Evolutionary conservation across 2,888 invertebrate genomes (phyloP), one percentile per base, ranked within the genome.

Genomic region (Dryobotodes eremita): DNA sequence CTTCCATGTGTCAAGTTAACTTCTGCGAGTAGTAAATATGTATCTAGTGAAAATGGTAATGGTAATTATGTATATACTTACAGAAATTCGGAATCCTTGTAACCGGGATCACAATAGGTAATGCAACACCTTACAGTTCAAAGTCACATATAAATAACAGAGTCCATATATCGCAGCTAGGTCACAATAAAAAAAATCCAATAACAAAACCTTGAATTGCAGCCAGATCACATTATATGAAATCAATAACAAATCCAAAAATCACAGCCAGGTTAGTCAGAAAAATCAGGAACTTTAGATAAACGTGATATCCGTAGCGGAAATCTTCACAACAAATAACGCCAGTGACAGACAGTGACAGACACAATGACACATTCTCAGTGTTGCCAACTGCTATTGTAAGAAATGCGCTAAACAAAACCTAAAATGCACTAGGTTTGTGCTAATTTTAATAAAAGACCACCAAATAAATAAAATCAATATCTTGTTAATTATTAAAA

Each of bases 331-430:
- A 65, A 46, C 65, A 65, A 65, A 65, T 65, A 65, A 65, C 65
- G 65, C 65, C 64, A 65, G 64, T 65, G 64, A 62, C 61, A 61
- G 15, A 48, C 61, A 61, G 61, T 61, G 61, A 61, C 62, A 62
- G 65, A n/a, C 65, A 66, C 46, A 46, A 66, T 46, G 46, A 66
- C 65, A 66, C 65, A 46, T 65, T 66, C 61, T 31, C 57, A 71
- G 70, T 70, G 57, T 70, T 70, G 70, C 70, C 70, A 70, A 70
- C 70, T 70, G 57, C 70, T 70, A 70, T 70, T 55, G 57, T 70
- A 70, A 70, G 62, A 72, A 71, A 71, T 46, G 57, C 57, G 31
- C 62, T 48, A 62, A 50, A 62, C 48, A 57, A 59, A 71, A 71
- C 57, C 61, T 48, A 71, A 71, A 71, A 71, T 71, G 46, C 57